Evolutionary conservation across 2,797 vertebrate genomes (phyloP), one percentile per base, ranked within the genome.

Genomic region (Intellagama lesueurii): DNA sequence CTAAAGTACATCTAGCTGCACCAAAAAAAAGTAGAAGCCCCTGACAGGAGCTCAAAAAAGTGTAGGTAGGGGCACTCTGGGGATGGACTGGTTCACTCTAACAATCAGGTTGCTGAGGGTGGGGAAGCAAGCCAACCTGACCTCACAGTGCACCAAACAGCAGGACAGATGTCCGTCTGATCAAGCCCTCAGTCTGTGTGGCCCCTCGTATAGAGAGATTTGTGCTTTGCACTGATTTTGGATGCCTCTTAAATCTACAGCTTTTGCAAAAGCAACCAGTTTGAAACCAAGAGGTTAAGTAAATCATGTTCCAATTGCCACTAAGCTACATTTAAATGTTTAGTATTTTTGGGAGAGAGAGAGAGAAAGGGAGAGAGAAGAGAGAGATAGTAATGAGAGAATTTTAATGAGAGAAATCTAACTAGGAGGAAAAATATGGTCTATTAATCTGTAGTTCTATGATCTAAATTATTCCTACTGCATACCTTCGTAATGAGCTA

Each of bases 371-470:
- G 60, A 19, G 60, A 49, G 30, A 79, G 22, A 17, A 64, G 7
- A 40, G 28, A 19, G 5, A n/a, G 35, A n/a, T 22, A 26, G 44
- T 75, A n/a, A 52, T 73, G 26, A 80, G 70, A 44, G 24, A 78
- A 49, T 82, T 52, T 81, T 87, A 32, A 75, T 56, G 6, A 86
- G 76, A 47, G 24, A 78, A 64, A 81, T 79, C 80, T 69, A 92
- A 85, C 11, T 60, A 44, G 66, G 72, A 49, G 76, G 40, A 32
- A 47, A 80, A 75, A 64, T 64, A 40, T 30, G 73, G 49, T 30
- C 28, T 88, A 83, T 80, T 83, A 80, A 80, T 86, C 56, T 66
- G 22, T 56, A 82, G 49, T 86, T 90, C 89, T 76, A 83, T 90
- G 69, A 66, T 47, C 47, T 76, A 88, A 83, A 75, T 69, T 83